Evolutionary conservation across 2,888 invertebrate genomes (phyloP).

Genomic region (Yponomeuta cagnagella): DNA sequence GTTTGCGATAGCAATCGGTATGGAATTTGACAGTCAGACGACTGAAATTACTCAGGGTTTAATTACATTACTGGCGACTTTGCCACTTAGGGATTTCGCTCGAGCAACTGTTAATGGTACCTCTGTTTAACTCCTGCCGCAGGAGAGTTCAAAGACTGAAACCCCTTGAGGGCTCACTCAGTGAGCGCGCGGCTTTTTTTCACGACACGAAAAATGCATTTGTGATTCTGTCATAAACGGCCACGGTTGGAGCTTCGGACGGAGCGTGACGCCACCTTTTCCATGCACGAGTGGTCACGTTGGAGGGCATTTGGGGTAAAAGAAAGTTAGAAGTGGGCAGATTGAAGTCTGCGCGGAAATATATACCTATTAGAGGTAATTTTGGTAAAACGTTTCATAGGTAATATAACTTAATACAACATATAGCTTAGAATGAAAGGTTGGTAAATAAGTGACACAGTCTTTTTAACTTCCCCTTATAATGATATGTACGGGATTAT

Average conservation of each 20-base stretch:
- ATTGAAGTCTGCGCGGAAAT: not conserved
- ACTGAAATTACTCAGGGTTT: no score
- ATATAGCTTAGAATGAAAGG: no score
- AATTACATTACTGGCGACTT: no score
- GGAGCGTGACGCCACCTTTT: not conserved
- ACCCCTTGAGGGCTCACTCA: not conserved
- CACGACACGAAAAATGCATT: constrained; percentile 70
- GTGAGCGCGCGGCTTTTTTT: constrained; percentile 35
- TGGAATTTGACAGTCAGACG: no score
- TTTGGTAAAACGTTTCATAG: not conserved
- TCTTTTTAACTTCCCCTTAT: no score
- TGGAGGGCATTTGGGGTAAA: not conserved
- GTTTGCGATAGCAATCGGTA: no score
- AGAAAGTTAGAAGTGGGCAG: not conserved
- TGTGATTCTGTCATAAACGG: constrained; percentile 62
- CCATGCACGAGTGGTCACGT: not conserved
- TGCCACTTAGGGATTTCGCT: no score
- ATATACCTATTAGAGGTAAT: not conserved
- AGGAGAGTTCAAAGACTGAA: not conserved
- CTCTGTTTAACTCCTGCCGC: no score
- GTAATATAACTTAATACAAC: no score
- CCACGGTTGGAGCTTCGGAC: not conserved
- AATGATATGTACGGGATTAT: no score
- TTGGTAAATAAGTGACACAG: no score
- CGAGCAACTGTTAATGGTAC: no score